These are phyloP conservation scores for Sebastes miniatus DNA, from an alignment of 2,797 vertebrate genomes.

Conservation along the genomic window DNA sequence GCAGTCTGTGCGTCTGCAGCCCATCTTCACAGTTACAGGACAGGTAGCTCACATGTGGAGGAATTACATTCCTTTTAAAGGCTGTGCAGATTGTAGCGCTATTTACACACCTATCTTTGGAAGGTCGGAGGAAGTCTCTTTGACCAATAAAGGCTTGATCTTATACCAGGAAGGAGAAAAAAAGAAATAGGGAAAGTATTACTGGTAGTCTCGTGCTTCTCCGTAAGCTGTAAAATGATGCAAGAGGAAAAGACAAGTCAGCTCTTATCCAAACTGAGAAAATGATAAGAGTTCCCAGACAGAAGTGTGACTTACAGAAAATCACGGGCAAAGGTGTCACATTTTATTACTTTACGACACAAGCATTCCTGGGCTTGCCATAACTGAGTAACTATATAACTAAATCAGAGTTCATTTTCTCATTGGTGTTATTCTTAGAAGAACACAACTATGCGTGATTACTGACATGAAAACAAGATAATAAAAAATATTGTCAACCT, in stretches of 20 bases:
- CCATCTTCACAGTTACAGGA: slow-evolving; percentile 44
- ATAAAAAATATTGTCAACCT: not conserved
- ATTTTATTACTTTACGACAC: slow-evolving; percentile 8
- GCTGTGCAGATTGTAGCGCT: not conserved
- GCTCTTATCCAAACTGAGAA: not conserved
- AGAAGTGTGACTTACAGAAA: not conserved
- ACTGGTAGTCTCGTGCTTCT: not conserved
- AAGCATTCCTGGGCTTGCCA: not conserved
- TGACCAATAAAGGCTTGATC: not conserved
- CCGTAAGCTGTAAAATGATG: slow-evolving; percentile 33
- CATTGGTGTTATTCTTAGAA: not conserved
- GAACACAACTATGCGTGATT: not conserved
- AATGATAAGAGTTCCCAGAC: not conserved
- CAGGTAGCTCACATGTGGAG: not conserved
- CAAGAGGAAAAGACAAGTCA: not conserved
- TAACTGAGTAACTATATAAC: not conserved
- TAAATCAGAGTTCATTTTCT: not conserved
- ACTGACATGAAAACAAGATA: not conserved
- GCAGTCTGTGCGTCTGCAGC: slow-evolving; percentile 64
- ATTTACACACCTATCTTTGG: not conserved
- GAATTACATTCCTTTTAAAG: slow-evolving; percentile 13
- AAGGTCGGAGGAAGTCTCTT: not conserved
- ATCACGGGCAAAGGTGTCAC: not conserved
- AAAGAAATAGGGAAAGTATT: not conserved
- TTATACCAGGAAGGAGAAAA: not conserved